Evolutionary conservation across 23 tunicate species (phyloP).

Genomic region (Clavelina lepadiformis): DNA sequence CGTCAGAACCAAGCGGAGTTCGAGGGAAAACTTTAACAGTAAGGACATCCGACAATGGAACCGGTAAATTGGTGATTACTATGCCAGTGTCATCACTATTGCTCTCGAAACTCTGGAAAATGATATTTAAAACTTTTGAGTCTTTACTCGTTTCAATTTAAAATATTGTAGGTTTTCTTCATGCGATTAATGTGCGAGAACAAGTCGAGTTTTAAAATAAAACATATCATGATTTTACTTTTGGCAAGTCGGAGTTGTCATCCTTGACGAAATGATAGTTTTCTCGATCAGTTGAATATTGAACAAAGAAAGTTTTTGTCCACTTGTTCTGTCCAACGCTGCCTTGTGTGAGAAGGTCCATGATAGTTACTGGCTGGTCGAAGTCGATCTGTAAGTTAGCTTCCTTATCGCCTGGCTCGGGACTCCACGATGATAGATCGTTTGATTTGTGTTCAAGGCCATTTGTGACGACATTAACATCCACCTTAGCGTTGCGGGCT

Average conservation of each 20-base stretch:
- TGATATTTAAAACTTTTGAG: too few relatives aligned
- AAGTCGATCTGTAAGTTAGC: slow-evolving; percentile 35
- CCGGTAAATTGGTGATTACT: slow-evolving; percentile 18
- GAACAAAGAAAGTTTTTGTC: slow-evolving; percentile 43
- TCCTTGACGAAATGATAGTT: slow-evolving; percentile 3
- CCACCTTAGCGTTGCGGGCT: slow-evolving; percentile 49
- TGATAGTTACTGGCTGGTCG: slow-evolving; percentile 39
- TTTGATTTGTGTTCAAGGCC: not conserved
- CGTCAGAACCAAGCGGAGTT: slow-evolving; percentile 36
- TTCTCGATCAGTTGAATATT: slow-evolving; percentile 15
- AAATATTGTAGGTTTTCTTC: too few relatives aligned
- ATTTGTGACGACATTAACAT: slow-evolving; percentile 16
- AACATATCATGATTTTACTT: too few relatives aligned
- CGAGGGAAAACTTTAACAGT: slow-evolving; percentile 44
- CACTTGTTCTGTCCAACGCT: slow-evolving; percentile 32
- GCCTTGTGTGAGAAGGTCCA: slow-evolving; percentile 57
- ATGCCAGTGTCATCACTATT: slow-evolving; percentile 36
- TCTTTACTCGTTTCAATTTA: too few relatives aligned
- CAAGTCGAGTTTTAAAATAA: too few relatives aligned
- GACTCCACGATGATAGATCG: slow-evolving; percentile 7
- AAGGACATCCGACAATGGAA: slow-evolving; percentile 26
- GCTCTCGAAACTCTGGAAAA: slow-evolving; percentile 43
- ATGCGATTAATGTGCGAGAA: too few relatives aligned
- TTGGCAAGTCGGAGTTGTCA: not conserved
- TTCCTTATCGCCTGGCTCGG: slow-evolving; percentile 2